A percentile compares a stretch with the other conserved stretches of the same genome.
These are phyloP conservation scores for Gymnarchus niloticus DNA, from an alignment of 2,113 vertebrate species.

Conservation along the genomic window DNA sequence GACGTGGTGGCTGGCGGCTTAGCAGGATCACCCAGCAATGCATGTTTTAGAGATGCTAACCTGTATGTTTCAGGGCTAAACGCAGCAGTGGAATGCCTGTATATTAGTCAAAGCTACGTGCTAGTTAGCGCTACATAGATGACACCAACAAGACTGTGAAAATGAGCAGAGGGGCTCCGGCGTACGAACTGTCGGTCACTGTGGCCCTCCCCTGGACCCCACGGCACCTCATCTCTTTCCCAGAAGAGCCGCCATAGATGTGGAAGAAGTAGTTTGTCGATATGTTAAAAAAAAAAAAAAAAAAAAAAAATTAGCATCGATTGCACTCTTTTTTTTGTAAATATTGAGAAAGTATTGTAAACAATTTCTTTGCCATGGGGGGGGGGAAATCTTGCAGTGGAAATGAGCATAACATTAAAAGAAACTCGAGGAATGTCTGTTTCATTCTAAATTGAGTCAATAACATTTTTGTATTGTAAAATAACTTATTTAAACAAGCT, in stretches of 20 bases:
- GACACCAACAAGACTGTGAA: neutral
- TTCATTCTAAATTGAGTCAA: constrained; percentile 61
- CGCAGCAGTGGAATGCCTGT: neutral
- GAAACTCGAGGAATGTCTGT: constrained; percentile 70
- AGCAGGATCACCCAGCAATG: neutral
- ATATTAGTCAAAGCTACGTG: neutral
- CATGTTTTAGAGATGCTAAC: neutral
- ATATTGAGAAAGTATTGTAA: constrained; percentile 91
- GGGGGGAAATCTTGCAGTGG: constrained; percentile 41
- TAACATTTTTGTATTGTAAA: constrained; percentile 88
- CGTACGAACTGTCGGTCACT: constrained; percentile 2
- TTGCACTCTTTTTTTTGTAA: constrained; percentile 77
- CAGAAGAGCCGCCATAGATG: constrained; percentile 62
- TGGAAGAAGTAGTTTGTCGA: constrained; percentile 76
- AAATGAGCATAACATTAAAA: constrained; percentile 54
- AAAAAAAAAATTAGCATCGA: constrained; percentile 61
- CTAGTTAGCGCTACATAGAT: neutral
- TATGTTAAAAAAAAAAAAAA: constrained; percentile 79
- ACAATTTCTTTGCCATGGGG: constrained; percentile 72
- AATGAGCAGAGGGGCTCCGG: neutral
- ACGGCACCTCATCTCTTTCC: constrained; percentile 31
- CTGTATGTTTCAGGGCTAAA: neutral
- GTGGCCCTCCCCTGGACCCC: neutral
- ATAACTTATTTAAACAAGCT: constrained; percentile 70
- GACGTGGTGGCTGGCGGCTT: too few species aligned